These are phyloP conservation scores for Pteria penguin DNA, from an alignment of 2,888 invertebrate species.

Conservation along the genomic window DNA sequence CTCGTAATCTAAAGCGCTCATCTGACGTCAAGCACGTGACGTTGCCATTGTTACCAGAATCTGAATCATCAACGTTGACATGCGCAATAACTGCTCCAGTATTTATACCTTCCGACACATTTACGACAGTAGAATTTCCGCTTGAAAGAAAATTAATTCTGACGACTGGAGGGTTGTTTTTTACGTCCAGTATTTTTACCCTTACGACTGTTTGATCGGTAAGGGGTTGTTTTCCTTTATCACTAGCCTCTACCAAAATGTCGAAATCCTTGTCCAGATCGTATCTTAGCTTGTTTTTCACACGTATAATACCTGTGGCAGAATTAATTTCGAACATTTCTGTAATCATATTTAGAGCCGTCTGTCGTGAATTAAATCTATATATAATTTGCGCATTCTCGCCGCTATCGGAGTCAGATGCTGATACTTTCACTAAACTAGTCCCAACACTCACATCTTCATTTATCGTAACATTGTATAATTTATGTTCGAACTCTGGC, in stretches of 20 bases:
- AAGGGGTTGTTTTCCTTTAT: constrained; percentile 65
- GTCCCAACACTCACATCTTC: constrained; percentile 61
- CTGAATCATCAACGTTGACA: constrained; percentile 65
- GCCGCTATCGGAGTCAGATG: constrained; percentile 91
- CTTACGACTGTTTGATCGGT: constrained; percentile 61
- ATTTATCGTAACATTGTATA: constrained; percentile 62
- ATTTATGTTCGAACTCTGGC: constrained; percentile 60
- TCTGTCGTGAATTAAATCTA: constrained; percentile 71
- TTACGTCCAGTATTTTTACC: constrained; percentile 87
- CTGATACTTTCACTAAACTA: constrained; percentile 84
- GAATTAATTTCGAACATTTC: constrained; percentile 62
- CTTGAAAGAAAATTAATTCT: constrained; percentile 63
- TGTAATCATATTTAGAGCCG: constrained; percentile 49
- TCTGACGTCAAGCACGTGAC: constrained; percentile 59
- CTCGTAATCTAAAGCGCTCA: constrained; percentile 55
- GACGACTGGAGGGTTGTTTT: constrained; percentile 93
- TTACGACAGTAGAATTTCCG: constrained; percentile 46
- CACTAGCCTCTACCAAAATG: constrained; percentile 65
- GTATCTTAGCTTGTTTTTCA: constrained; percentile 61
- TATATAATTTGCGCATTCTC: constrained; percentile 84
- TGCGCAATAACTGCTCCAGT: constrained; percentile 65
- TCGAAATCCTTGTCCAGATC: constrained; percentile 54
- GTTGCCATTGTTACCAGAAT: constrained; percentile 69
- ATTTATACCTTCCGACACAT: constrained; percentile 62
- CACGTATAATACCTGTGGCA: constrained; percentile 63